phyloP scores from a whole-genome alignment of 2,888 invertebrate species.

The Watsonalla binaria region DNA sequence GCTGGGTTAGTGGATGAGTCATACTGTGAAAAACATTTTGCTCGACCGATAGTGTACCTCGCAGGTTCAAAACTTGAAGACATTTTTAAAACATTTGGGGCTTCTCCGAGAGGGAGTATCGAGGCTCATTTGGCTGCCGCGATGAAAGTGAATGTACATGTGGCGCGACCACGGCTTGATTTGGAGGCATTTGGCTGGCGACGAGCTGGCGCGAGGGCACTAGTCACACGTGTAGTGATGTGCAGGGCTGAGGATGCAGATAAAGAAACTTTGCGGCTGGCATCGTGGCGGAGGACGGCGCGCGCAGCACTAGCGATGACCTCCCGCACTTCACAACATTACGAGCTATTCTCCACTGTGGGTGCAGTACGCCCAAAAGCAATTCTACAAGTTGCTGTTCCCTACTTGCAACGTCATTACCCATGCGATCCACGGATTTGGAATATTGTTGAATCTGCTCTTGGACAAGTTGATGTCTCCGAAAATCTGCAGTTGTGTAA shows the following conservation, averaged over 20 bases:
- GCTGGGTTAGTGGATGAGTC: conserved; percentile 4
- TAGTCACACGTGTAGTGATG: conserved; percentile 35
- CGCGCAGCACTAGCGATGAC: conserved; percentile 37
- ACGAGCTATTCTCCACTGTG: conserved; percentile 22
- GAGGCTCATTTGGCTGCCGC: conserved; percentile 21
- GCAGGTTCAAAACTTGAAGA: conserved; percentile 11
- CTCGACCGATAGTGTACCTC: conserved; percentile 16
- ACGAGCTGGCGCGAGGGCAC: conserved; percentile 39
- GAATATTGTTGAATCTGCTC: conserved; percentile 33
- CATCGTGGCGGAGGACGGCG: conserved; percentile 32
- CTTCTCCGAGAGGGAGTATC: not conserved
- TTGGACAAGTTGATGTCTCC: conserved; percentile 25
- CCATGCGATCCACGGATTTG: conserved; percentile 32
- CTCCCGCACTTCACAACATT: conserved; percentile 21
- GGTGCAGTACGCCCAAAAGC: conserved; percentile 29
- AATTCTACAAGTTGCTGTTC: conserved; percentile 33
- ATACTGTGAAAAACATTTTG: conserved; percentile 8
- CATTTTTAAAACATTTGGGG: not conserved
- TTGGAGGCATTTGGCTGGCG: conserved; percentile 34
- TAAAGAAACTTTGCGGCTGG: conserved; percentile 21
- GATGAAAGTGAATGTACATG: conserved; percentile 40
- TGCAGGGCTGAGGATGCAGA: conserved; percentile 29
- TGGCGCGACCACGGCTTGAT: conserved; percentile 32
- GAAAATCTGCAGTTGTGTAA: conserved; percentile 10
- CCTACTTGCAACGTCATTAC: conserved; percentile 20